Percentiles rank a stretch among this genome's conserved stretches.
These are phyloP conservation scores for Xestia ashworthii DNA, from an alignment of 2,888 invertebrate species.

Conservation along the genomic window DNA sequence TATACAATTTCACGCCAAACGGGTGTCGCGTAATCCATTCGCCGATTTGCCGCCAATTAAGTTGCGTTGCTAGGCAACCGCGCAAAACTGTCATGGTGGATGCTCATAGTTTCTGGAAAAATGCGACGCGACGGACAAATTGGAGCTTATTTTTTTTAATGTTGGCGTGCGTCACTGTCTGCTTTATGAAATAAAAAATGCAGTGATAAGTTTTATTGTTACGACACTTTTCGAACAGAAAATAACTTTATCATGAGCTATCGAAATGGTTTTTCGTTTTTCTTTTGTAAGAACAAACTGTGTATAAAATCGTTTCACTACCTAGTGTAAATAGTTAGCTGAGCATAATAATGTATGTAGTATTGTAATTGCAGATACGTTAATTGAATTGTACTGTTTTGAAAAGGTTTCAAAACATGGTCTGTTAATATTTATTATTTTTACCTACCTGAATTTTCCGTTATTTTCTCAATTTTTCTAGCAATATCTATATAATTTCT, in stretches of 20 bases:
- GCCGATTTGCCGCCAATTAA: slow-evolving; percentile 85
- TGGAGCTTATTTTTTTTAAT: slow-evolving; percentile 4
- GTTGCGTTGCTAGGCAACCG: slow-evolving; percentile 80
- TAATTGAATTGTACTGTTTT: background rate
- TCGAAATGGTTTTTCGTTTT: background rate
- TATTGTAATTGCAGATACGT: too few relatives aligned
- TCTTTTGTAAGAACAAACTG: background rate
- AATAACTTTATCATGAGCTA: background rate
- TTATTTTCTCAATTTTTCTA: background rate
- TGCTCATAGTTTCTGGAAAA: slow-evolving; percentile 37
- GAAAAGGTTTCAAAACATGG: background rate
- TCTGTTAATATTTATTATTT: background rate
- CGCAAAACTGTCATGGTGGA: slow-evolving; percentile 77
- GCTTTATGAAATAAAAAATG: background rate
- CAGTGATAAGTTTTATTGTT: background rate
- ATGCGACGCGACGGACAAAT: background rate
- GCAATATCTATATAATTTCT: background rate
- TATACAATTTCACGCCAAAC: slow-evolving; percentile 58
- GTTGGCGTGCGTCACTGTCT: background rate
- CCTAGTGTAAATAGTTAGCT: background rate
- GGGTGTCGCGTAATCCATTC: slow-evolving; percentile 77
- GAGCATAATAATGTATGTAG: background rate
- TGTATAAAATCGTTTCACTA: background rate
- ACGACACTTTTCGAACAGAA: background rate
- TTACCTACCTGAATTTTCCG: background rate